These are phyloP conservation scores for Condylura cristata DNA, from an alignment of 2,113 vertebrate species.

Conservation along the genomic window DNA sequence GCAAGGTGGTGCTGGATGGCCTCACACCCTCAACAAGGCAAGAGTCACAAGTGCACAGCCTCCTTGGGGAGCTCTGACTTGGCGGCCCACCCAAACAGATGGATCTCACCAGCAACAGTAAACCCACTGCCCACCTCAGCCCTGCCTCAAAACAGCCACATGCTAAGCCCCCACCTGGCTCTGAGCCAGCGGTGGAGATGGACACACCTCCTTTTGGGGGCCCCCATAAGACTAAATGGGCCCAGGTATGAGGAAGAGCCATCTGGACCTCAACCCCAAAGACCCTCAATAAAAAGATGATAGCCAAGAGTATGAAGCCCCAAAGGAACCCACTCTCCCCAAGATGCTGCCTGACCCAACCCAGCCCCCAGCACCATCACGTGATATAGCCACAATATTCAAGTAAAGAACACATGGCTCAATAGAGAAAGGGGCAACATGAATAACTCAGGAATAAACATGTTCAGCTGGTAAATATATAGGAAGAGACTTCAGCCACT, in stretches of 20 bases:
- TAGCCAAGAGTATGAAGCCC: not conserved
- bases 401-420: not conserved
- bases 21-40: not conserved
- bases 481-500: not conserved
- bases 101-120: not conserved
- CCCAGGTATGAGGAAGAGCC: not conserved
- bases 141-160: not conserved
- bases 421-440: not conserved
- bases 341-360: not conserved
- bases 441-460: not conserved
- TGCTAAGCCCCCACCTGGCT: not conserved
- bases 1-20: not conserved
- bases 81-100: not conserved
- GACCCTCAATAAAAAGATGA: not conserved
- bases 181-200: not conserved
- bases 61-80: not conserved
- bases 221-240: not conserved
- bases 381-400: fast-evolving
- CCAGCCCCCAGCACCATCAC: not conserved
- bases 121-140: not conserved
- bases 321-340: not conserved
- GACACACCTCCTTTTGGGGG: not conserved
- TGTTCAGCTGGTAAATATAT: fast-evolving
- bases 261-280: too few relatives aligned
- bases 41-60: not conserved